Evolutionary conservation across 2,797 vertebrate species (phyloP).

Genomic region (Lutjanus campechanus): DNA sequence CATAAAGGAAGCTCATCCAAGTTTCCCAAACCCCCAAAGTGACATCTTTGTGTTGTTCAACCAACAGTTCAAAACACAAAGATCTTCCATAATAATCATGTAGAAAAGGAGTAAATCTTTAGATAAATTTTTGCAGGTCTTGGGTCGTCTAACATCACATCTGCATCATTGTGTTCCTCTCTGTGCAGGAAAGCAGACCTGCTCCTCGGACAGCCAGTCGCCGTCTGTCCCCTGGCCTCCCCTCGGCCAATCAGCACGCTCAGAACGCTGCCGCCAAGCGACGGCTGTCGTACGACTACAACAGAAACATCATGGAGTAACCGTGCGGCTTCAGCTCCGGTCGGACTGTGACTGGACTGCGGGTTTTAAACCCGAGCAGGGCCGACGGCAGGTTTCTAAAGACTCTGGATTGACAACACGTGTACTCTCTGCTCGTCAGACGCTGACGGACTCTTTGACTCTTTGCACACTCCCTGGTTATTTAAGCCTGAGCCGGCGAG

Average conservation of each 20-base stretch:
- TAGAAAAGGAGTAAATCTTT: no score
- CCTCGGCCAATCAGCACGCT: slow-evolving; percentile 77
- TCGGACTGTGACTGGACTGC: slow-evolving; percentile 13
- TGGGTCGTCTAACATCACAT: not conserved
- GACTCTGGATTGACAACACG: slow-evolving; percentile 10
- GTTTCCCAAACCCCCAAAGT: no score
- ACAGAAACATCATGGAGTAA: slow-evolving; percentile 79
- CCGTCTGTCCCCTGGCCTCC: slow-evolving; percentile 79
- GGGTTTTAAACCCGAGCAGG: not conserved
- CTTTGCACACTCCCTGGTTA: slow-evolving; percentile 50
- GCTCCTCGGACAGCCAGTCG: slow-evolving; percentile 62
- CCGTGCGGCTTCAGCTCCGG: not conserved
- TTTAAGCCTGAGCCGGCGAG: slow-evolving; percentile 17
- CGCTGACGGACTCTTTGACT: slow-evolving; percentile 26
- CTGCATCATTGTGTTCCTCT: not conserved
- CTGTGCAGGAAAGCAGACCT: slow-evolving; percentile 72
- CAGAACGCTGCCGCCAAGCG: slow-evolving; percentile 76
- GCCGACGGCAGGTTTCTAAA: not conserved
- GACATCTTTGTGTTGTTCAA: no score
- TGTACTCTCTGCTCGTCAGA: slow-evolving; percentile 4
- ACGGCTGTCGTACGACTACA: slow-evolving; percentile 83
- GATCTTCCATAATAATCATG: no score
- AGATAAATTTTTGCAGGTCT: not conserved
- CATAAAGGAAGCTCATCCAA: no score
- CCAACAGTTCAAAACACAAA: no score